Evolutionary conservation across 2,113 vertebrate species (phyloP), one percentile per base, ranked within the genome.

Genomic region (Ondatra zibethicus): DNA sequence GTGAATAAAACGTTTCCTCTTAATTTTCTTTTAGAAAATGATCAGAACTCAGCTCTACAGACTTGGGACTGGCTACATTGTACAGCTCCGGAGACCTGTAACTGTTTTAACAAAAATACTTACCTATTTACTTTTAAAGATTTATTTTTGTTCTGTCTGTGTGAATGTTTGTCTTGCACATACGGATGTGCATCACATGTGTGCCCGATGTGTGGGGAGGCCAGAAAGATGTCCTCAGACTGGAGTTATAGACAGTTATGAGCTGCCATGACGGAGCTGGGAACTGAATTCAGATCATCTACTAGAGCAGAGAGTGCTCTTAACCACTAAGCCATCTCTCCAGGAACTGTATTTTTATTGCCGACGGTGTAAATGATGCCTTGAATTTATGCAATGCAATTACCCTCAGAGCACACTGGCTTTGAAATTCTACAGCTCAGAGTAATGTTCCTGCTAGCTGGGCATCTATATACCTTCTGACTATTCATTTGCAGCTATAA

Each of bases 391-490:
- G 31, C 65, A 68, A 25, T 47, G 19, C 10, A 65, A 75, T 52
- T 78, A 33, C 36, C 12, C 84, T 92, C 61, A 47, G 39, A 92
- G 7, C 17, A 50, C 84, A 68, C 31, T 42, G 31, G 84, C 84
- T 87, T 87, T 68, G 63, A 87, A 87, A 87, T 87, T 87, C 63
- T 87, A 87, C 84, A 82, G 73, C 96, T 68, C 87, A 58, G 89
- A 95, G 82, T 88, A 93, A 47, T 47, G 75, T 63, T 65, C 73
- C 36, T 39, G 52, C 77, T 85, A 81, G 39, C 27, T 73, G 39
- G 42, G 21, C n/a, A 81, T 39, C 29, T 63, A 68, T 50, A 52
- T 16, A 16, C 23, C 68, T 89, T 66, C 92, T 72, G n/a, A 27
- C 19, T 84, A 39, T 75, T 92, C 77, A 21, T 77, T 81, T 85